Percentiles rank a stretch among this genome's conserved stretches.
Evolutionary conservation across 2,113 vertebrate genomes (phyloP).

Genomic region (Urocolius indicus): DNA sequence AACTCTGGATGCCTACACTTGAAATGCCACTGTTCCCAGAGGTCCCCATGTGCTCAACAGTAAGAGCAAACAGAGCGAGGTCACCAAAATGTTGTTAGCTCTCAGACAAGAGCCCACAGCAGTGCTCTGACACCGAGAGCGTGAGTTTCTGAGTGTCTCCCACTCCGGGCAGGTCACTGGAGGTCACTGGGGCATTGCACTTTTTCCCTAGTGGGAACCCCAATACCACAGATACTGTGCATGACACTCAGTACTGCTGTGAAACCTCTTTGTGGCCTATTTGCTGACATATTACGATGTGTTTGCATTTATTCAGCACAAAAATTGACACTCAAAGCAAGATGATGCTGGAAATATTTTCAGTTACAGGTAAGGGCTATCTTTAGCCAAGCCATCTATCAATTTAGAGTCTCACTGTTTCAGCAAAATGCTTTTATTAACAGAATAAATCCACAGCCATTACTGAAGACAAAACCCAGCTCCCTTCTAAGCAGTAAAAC

Average conservation of each 20-base stretch:
- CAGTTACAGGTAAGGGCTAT: background rate
- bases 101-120: background rate
- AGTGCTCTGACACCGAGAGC: background rate
- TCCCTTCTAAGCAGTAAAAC: background rate
- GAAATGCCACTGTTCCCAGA: background rate
- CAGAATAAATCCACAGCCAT: background rate
- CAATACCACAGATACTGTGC: background rate
- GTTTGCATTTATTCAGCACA: background rate
- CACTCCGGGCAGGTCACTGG: no score
- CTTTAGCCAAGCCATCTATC: background rate
- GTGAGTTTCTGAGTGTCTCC: background rate
- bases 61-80: background rate
- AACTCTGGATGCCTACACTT: background rate
- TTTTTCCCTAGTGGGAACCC: background rate
- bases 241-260: background rate
- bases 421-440: background rate
- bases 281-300: no score
- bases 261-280: background rate
- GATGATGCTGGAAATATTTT: background rate
- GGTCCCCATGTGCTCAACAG: accelerated
- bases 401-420: background rate
- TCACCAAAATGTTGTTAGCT: background rate
- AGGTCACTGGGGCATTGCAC: no score
- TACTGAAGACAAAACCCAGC: background rate
- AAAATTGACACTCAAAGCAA: background rate